Evolutionary conservation across 2,797 vertebrate species (phyloP).

Genomic region (Parambassis ranga): DNA sequence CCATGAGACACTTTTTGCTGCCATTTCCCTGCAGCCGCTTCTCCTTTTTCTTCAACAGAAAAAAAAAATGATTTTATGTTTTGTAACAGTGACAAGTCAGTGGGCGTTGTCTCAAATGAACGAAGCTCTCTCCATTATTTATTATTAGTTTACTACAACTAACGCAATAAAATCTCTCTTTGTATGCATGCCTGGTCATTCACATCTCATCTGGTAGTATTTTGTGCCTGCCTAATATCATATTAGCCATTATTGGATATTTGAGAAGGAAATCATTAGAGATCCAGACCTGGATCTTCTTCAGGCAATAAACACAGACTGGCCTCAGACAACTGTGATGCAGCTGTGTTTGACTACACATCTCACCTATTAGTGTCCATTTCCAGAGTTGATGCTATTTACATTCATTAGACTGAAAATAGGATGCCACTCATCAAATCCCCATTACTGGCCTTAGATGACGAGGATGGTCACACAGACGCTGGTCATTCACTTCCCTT

Average conservation of each 20-base stretch:
- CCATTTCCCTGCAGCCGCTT: background rate
- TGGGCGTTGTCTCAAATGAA: background rate
- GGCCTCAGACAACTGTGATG: background rate
- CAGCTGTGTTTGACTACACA: background rate
- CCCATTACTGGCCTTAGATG: conserved; percentile 28
- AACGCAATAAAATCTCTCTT: conserved; percentile 36
- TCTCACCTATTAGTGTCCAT: background rate
- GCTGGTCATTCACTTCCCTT: conserved; percentile 19
- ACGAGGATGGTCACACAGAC: background rate
- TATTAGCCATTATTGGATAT: conserved; percentile 57
- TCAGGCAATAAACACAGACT: background rate
- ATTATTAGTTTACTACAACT: conserved; percentile 22
- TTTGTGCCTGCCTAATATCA: conserved; percentile 37
- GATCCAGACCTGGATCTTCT: background rate
- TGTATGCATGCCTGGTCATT: conserved; percentile 31
- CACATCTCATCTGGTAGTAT: conserved; percentile 5
- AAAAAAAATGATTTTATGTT: background rate
- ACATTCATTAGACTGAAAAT: background rate
- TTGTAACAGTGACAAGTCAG: background rate
- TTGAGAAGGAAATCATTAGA: conserved; percentile 65
- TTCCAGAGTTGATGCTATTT: conserved; percentile 7
- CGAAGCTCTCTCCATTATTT: background rate
- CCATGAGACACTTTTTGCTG: too few species aligned
- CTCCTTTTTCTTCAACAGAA: background rate
- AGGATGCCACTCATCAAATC: conserved; percentile 1